Evolutionary conservation across 2,888 invertebrate species (phyloP), one percentile per base, ranked within the genome.

Genomic region (Dorcus parallelipipedus): DNA sequence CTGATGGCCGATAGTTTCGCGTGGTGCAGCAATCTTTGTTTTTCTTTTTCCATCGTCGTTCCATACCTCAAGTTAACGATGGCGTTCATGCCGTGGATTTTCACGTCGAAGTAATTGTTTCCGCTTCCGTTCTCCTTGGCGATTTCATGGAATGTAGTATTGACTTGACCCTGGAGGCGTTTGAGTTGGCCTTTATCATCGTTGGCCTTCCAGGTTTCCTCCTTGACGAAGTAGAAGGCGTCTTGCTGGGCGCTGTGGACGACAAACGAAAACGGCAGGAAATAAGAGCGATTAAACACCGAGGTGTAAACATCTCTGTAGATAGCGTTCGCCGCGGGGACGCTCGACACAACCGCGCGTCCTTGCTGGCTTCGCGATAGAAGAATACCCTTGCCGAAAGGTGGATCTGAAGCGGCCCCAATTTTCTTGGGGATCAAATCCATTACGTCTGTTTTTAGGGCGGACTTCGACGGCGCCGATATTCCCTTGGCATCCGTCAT

Each of bases 191-290:
- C 92, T 67, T 91, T 88, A 74, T 95, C 95, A 71, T 94, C 93
- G 60, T 88, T 88, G 5, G 93, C 92, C 43, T 93, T 88, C 93
- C 93, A 93, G 1, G 90, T 87, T 65, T 93, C 92, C 73, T 94
- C 93, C 74, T 95, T 95, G 14, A 95, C 93, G 75, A 95, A 95
- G 79, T 92, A 94, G 81, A 95, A 95, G 9, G 93, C 91, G 73
- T 95, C 95, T 75, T 94, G 94, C 72, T 91, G 91, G 14, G 91
- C 90, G 66, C 89, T 91, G 77, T 94, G 93, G 38, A 93, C 89
- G 52, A 93, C 88, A 73, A 93, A 90, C 9, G 92, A 91, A 78
- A 94, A 93, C 40, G 93, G 93, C 68, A 95, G 80, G 70, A 95
- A 83, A 76, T 89, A 90, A 0, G 93, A 93, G 67, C 93, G 86